Conservation (phyloP, 2,888 invertebrate genomes). For the Hesperia comma region DNA sequence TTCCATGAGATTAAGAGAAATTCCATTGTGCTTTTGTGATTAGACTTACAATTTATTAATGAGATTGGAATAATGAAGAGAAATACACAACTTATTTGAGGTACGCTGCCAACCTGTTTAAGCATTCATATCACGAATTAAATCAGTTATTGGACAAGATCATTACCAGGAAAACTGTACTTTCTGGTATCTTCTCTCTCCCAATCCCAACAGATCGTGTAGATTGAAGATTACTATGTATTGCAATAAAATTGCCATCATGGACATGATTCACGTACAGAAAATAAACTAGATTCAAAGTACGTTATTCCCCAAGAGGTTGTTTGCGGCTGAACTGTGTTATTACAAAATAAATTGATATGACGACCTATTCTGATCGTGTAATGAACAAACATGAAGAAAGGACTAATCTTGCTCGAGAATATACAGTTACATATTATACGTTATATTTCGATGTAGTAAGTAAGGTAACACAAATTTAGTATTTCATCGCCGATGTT, state of each 20-base stretch:
- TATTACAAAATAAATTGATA: constrained; percentile 23
- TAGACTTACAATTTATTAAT: not conserved
- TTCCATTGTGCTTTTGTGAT: not conserved
- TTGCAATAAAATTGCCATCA: constrained; percentile 11
- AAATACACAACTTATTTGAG: not conserved
- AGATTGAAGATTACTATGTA: not conserved
- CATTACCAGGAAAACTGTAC: not conserved
- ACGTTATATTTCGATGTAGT: too few species aligned
- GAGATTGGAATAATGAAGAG: not conserved
- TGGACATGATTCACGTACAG: constrained; percentile 9
- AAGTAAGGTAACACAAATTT: too few species aligned
- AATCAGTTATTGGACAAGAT: too few species aligned
- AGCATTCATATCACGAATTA: too few species aligned
- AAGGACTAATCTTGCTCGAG: not conserved
- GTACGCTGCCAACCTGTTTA: too few species aligned
- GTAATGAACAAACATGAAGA: constrained; percentile 7
- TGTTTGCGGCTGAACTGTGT: constrained; percentile 20
- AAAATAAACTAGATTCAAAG: constrained; percentile 20
- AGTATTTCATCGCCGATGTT: too few species aligned
- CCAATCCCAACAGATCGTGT: not conserved
- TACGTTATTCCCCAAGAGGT: constrained; percentile 13
- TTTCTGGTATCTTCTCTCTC: not conserved
- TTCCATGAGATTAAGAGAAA: constrained; percentile 1
- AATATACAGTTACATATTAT: too few species aligned
- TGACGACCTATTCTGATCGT: constrained; percentile 6